These are phyloP conservation scores for Gortyna flavago DNA, from an alignment of 2,888 invertebrate genomes.

Conservation along the genomic window DNA sequence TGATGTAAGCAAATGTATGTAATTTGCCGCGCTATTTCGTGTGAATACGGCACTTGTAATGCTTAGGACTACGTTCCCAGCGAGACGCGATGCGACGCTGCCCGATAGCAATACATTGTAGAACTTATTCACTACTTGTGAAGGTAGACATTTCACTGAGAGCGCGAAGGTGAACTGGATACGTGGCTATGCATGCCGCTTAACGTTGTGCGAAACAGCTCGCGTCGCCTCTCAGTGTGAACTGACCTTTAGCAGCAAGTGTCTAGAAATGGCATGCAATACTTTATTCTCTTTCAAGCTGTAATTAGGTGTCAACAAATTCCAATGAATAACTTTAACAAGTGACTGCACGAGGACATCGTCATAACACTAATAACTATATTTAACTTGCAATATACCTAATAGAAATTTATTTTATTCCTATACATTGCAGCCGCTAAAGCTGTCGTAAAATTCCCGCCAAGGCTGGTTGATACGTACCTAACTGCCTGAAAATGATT, in stretches of 20 bases:
- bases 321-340: conserved; percentile 23
- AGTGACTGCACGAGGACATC: conserved; percentile 6
- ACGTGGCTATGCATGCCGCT: background rate
- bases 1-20: background rate
- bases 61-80: background rate
- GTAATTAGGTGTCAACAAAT: conserved; percentile 35
- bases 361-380: conserved; percentile 19
- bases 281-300: conserved; percentile 33
- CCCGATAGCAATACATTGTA: background rate
- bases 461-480: background rate
- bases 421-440: background rate
- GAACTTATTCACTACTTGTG: background rate
- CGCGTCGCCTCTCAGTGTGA: background rate
- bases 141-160: background rate
- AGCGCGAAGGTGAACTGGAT: background rate
- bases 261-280: conserved; percentile 19
- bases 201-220: background rate
- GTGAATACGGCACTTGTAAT: conserved; percentile 12
- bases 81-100: background rate
- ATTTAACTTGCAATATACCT: conserved; percentile 20
- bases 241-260: conserved; percentile 5
- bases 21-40: background rate
- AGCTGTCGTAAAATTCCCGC: background rate
- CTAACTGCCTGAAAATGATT: conserved; percentile 23
- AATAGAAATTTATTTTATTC: conserved; percentile 11